A percentile compares a stretch with the other conserved stretches of the same genome.
Conservation (phyloP, 2,888 invertebrate genomes). For the Mesodorylaimus sp. region DNA sequence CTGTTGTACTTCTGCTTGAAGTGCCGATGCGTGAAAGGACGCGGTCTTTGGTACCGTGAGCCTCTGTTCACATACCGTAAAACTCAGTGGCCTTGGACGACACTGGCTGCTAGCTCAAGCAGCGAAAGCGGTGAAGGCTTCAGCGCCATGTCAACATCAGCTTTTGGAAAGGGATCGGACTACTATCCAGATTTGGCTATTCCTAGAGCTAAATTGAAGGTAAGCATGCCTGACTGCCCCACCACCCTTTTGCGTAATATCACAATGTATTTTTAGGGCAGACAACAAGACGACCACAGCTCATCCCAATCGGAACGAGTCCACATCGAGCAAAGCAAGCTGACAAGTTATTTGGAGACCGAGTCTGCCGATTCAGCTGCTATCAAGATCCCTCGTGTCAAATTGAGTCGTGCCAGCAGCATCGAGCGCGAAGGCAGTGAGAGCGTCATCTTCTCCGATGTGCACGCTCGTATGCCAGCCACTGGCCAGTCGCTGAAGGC, state of each 20-base stretch:
- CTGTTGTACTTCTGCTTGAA: slow-evolving; percentile 18
- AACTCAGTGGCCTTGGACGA: slow-evolving; percentile 14
- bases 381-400: slow-evolving; percentile 25
- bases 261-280: too few species aligned
- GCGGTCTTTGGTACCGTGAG: slow-evolving; percentile 11
- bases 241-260: too few species aligned
- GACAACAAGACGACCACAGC: not conserved
- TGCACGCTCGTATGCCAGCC: too few species aligned
- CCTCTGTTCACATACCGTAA: slow-evolving; percentile 11
- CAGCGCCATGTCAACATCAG: slow-evolving; percentile 8
- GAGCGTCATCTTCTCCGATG: slow-evolving; percentile 8
- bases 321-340: not conserved
- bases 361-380: slow-evolving; percentile 14
- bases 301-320: not conserved
- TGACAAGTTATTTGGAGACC: slow-evolving; percentile 4
- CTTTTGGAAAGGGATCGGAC: slow-evolving; percentile 9
- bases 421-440: slow-evolving; percentile 11
- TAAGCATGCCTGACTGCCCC: too few species aligned
- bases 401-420: slow-evolving; percentile 15
- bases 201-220: slow-evolving; percentile 26
- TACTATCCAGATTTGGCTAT: slow-evolving; percentile 27
- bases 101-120: slow-evolving; percentile 19
- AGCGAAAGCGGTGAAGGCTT: slow-evolving; percentile 11
- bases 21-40: slow-evolving; percentile 8
- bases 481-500: slow-evolving; percentile 1